phyloP scores from a whole-genome alignment of 2,113 vertebrate species.

The Pygoscelis adeliae region DNA sequence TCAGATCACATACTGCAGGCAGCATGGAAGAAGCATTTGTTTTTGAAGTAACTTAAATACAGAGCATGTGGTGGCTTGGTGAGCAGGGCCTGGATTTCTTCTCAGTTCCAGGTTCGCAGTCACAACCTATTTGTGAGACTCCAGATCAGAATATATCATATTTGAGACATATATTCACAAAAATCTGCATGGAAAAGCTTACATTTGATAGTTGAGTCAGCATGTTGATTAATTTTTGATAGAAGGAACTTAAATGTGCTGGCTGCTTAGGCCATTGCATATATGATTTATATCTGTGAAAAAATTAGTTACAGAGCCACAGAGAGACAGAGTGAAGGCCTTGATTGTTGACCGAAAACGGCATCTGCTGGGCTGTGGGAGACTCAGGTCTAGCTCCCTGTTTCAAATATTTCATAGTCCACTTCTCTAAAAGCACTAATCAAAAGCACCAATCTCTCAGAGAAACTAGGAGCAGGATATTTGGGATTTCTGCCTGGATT shows the following conservation, averaged over 20 bases:
- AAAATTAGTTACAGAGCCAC: not conserved
- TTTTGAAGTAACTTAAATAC: conserved; percentile 19
- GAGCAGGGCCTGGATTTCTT: not conserved
- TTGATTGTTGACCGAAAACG: not conserved
- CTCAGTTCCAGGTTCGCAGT: not conserved
- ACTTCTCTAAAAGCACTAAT: not conserved
- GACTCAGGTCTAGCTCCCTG: not conserved
- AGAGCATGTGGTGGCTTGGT: conserved; percentile 9
- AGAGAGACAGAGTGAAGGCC: not conserved
- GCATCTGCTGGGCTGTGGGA: not conserved
- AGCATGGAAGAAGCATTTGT: not conserved
- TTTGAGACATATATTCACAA: not conserved
- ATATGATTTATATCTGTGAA: not conserved
- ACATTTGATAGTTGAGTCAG: not conserved
- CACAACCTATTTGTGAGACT: not conserved
- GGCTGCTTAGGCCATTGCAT: not conserved
- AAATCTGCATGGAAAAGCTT: not conserved
- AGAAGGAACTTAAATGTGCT: not conserved
- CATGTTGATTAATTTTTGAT: not conserved
- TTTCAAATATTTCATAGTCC: not conserved
- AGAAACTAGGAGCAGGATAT: not conserved
- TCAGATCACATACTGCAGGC: not conserved
- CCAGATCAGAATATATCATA: not conserved
- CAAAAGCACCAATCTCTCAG: not conserved
- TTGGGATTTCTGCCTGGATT: not conserved